Base-by-base conservation (phyloP, 2,113 vertebrate species). In the Microcebus ravelobensis region DNA sequence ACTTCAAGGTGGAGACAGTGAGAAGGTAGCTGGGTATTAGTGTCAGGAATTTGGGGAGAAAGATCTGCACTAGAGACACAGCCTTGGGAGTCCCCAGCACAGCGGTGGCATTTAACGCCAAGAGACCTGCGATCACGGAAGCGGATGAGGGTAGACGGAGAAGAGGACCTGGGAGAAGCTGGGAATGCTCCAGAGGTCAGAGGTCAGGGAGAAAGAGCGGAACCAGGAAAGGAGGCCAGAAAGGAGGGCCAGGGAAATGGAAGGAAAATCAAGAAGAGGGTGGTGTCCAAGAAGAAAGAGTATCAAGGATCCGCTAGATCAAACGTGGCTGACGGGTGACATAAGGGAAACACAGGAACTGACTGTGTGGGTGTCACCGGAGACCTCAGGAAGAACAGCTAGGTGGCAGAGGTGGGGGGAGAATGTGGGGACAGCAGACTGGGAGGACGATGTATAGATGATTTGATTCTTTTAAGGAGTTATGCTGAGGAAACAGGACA, bases 311-410 rank as follows among this genome's bases (percentile, higher is more conserved):
- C 34, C 10, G 15, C 20, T 29, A 29, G 31, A 29, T 74, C n/a
- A 23, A 45, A 20, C 3, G 4, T 7, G 25, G 27, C 57, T 87
- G 61, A 34, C 21, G 5, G 27, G 31, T 27, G 17, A 61, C 3
- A 9, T 63, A 5, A 31, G 77, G 36, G 61, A 61, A 55, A 10
- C 52, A 52, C 29, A 11, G 67, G 68, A 83, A 17, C 31, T 10
- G 29, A n/a, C 6, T 3, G 0, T 3, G 1, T 31, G 8, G 39
- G 27, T 25, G 23, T 8, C 15, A 25, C 8, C 20, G 25, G 55
- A 12, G 34, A 45, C n/a, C n/a, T 2, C 5, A 1, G 31, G 1
- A 31, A 73, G 65, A 31, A 57, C 13, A 27, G 45, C 42, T 20
- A 27, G 36, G 36, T 31, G 50, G 15, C 57, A 52, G 34, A n/a